Conservation (phyloP, 53 echinoderm and acorn worm genomes). For the Echinarachnius parma region DNA sequence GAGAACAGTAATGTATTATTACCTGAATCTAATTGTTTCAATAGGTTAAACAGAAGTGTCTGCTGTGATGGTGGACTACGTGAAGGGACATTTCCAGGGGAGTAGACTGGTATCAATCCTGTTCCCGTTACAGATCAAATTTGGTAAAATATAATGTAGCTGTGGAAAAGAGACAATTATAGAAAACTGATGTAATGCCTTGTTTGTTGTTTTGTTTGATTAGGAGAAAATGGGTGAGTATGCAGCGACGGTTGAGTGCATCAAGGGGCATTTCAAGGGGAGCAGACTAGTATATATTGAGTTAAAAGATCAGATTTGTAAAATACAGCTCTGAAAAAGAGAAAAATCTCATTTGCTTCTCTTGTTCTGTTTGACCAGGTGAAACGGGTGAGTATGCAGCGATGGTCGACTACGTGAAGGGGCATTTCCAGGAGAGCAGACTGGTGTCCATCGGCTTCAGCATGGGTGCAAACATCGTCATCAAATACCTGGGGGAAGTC, state of each 20-base stretch:
- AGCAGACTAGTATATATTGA: too few relatives aligned
- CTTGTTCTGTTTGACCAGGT: constrained; percentile 40
- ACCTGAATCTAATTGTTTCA: neutral
- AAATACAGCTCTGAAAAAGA: neutral
- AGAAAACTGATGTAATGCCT: too few relatives aligned
- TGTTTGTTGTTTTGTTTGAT: too few relatives aligned
- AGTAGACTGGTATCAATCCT: constrained; percentile 66
- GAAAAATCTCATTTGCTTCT: neutral
- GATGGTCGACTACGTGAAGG: constrained; percentile 70
- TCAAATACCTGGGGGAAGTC: constrained; percentile 88
- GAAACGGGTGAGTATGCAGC: constrained; percentile 93
- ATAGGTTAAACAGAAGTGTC: constrained; percentile 93
- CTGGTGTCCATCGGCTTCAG: constrained; percentile 86
- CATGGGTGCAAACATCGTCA: constrained; percentile 95
- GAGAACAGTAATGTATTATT: too few relatives aligned
- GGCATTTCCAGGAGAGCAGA: constrained; percentile 45
- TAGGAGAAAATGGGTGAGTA: neutral
- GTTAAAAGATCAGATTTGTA: too few relatives aligned
- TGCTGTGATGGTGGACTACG: constrained; percentile 67
- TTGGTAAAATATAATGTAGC: too few relatives aligned
- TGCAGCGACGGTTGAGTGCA: neutral
- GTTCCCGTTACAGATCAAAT: too few relatives aligned
- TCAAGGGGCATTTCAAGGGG: neutral
- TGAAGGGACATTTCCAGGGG: constrained; percentile 52
- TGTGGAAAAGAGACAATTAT: too few relatives aligned